Evolutionary conservation across 92 coral and sea anemone genomes (phyloP).

Genomic region (Phymanthus crucifer): DNA sequence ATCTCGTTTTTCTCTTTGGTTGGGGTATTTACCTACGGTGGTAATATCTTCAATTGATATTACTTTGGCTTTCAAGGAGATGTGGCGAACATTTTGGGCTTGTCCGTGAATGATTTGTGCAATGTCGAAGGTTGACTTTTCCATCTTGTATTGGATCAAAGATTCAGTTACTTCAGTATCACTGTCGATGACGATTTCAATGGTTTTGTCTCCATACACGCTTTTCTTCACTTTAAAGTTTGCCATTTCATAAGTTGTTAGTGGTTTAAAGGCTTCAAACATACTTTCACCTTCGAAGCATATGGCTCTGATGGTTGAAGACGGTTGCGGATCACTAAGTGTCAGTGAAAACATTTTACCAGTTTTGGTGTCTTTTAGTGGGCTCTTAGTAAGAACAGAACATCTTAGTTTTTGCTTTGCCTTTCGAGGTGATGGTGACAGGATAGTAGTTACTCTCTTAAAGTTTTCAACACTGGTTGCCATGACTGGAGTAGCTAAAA

Average conservation of each 20-base stretch:
- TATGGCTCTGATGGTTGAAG: not conserved
- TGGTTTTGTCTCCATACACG: not conserved
- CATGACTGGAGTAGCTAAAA: not conserved
- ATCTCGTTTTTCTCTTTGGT: too few species aligned
- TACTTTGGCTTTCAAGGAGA: conserved; percentile 6
- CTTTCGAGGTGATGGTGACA: not conserved
- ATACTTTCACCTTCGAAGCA: not conserved
- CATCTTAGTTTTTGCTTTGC: not conserved
- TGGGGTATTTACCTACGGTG: not conserved
- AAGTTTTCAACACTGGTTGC: not conserved
- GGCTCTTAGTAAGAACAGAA: not conserved
- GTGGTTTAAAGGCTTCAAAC: not conserved
- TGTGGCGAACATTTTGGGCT: not conserved
- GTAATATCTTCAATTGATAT: not conserved
- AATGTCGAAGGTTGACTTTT: not conserved
- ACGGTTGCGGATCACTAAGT: not conserved
- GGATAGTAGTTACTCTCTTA: not conserved
- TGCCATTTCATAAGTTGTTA: not conserved
- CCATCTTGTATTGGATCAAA: not conserved
- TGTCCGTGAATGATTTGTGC: not conserved
- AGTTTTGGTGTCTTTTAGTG: not conserved
- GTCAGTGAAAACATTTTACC: not conserved
- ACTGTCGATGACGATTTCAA: not conserved
- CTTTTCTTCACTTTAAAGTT: not conserved
- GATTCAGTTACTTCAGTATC: not conserved